Percentiles rank a stretch among this genome's conserved stretches.
phyloP scores from a whole-genome alignment of 1,140 invertebrate genomes.

The Euschistus heros region DNA sequence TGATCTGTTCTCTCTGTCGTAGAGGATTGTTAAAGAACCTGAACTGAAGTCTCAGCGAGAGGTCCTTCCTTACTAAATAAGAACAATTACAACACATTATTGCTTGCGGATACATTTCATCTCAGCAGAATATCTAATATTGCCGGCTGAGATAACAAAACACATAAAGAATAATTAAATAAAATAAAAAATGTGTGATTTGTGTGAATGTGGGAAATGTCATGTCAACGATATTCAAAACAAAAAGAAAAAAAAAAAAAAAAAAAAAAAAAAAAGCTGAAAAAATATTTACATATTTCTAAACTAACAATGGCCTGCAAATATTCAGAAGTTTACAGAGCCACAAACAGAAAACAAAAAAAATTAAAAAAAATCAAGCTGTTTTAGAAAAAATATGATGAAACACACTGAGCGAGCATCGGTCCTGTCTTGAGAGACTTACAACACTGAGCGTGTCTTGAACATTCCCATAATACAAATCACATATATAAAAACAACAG shows the following conservation, averaged over 20 bases:
- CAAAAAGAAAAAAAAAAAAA: no score
- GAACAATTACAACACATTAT: not conserved
- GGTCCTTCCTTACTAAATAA: constrained; percentile 76
- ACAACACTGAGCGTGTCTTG: not conserved
- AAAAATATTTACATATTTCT: no score
- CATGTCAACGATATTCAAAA: no score
- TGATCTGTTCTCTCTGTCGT: constrained; percentile 64
- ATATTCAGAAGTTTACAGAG: no score
- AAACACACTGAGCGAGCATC: not conserved
- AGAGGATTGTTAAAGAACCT: constrained; percentile 85
- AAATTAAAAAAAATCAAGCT: constrained; percentile 2
- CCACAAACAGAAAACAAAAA: not conserved
- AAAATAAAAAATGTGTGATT: no score
- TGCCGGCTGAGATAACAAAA: no score
- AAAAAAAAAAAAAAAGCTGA: no score
- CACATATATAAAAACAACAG: not conserved
- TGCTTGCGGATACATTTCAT: not conserved
- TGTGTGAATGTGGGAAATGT: no score
- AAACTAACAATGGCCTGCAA: no score
- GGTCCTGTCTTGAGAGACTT: not conserved
- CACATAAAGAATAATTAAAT: no score
- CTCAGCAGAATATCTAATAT: no score
- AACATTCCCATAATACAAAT: not conserved
- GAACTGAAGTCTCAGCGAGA: constrained; percentile 82
- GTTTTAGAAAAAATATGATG: not conserved